A percentile compares a stretch with the other conserved stretches of the same genome.
Conservation (phyloP, 1,140 invertebrate genomes). For the Vanessa tameamea region DNA sequence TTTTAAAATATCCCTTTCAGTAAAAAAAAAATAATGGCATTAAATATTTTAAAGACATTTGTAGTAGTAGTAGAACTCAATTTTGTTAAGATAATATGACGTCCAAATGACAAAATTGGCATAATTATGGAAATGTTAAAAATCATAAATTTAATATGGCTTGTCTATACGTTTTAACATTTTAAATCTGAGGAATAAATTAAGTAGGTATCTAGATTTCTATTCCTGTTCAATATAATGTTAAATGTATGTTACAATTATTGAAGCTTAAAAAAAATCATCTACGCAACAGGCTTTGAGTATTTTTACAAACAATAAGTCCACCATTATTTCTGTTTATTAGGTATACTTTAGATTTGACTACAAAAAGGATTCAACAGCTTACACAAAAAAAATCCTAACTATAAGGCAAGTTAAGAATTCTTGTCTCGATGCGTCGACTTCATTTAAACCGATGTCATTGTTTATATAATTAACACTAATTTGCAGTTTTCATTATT, state of each 20-base stretch:
- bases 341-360: neutral
- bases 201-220: too few species aligned
- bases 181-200: too few species aligned
- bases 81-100: too few species aligned
- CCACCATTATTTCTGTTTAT: neutral
- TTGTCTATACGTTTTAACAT: too few species aligned
- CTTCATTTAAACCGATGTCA: conserved; percentile 67
- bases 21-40: too few species aligned
- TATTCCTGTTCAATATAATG: too few species aligned
- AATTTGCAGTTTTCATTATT: conserved; percentile 75
- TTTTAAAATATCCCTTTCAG: too few species aligned
- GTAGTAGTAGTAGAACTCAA: too few species aligned
- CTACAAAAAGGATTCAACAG: neutral
- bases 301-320: neutral
- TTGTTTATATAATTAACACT: conserved; percentile 77
- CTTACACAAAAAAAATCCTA: conserved; percentile 24
- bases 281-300: neutral
- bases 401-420: conserved; percentile 51
- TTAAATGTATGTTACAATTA: neutral
- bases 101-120: too few species aligned
- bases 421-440: conserved; percentile 57
- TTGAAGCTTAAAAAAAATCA: neutral
- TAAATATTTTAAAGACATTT: too few species aligned
- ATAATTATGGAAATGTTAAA: too few species aligned
- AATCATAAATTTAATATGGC: too few species aligned